Evolutionary conservation across 1,140 invertebrate species (phyloP).

Genomic region (Aphelenchoides besseyi): DNA sequence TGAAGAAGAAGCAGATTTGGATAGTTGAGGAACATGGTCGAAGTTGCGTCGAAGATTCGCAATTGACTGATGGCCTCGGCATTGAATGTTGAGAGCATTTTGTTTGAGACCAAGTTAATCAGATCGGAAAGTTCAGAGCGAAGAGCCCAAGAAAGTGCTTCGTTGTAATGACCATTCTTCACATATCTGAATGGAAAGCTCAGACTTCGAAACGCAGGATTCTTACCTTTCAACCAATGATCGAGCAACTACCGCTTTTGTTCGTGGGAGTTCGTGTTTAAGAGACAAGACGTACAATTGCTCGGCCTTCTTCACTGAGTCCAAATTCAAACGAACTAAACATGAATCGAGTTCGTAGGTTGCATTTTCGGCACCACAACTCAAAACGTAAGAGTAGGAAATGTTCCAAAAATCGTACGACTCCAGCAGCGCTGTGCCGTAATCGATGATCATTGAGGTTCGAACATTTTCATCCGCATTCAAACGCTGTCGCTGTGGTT

Average conservation of each 20-base stretch:
- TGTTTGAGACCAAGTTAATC: constrained; percentile 18
- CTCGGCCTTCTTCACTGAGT: constrained; percentile 20
- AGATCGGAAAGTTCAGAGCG: constrained; percentile 2
- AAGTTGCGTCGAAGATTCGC: constrained; percentile 11
- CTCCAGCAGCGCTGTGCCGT: constrained; percentile 4
- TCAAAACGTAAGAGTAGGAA: neutral
- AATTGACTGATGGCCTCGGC: constrained; percentile 11
- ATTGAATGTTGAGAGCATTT: neutral
- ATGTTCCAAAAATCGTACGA: constrained; percentile 26
- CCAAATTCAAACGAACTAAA: constrained; percentile 13
- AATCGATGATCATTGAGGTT: constrained; percentile 18
- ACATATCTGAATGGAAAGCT: constrained; percentile 15
- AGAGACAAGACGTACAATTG: neutral
- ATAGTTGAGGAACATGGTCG: neutral
- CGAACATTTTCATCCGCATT: neutral
- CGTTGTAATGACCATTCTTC: constrained; percentile 7
- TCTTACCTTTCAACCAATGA: constrained; percentile 14
- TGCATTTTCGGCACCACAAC: constrained; percentile 9
- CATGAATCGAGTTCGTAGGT: neutral
- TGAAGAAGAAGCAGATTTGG: constrained; percentile 28
- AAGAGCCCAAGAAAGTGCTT: constrained; percentile 24
- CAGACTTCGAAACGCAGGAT: neutral
- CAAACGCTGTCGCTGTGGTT: neutral
- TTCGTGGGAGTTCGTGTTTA: constrained; percentile 17
- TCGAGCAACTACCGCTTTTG: constrained; percentile 3